Evolutionary conservation across 1,140 invertebrate genomes (phyloP), one percentile per base, ranked within the genome.

Genomic region (Trialeurodes vaporariorum): DNA sequence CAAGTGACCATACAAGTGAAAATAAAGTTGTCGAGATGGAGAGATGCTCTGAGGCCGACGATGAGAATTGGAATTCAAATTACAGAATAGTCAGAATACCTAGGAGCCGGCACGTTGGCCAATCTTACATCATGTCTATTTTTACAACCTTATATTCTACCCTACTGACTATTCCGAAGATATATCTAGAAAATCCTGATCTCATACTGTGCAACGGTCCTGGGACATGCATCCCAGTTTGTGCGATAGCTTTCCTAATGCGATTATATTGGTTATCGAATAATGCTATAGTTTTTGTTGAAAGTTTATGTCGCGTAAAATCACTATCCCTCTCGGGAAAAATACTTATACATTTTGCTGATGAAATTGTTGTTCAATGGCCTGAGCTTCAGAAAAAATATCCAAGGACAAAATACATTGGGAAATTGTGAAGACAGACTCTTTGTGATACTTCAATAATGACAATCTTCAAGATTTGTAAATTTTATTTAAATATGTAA

Each of bases 291-390:
- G 82, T 98, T 27, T 98, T 94, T 79, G 81, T 98, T 62, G 96
- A 98, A 80, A 98, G 94, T 77, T 87, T 96, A 72, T 98, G 96
- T 75, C 83, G 96, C 73, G 94, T 97, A 0, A 85, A 90, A 74
- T 88, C 85, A 24, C 79, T 98, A 13, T 98, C 96, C 2, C 76
- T 98, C 11, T 89, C 88, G 71, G 96, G 93, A 2, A 89, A 89
- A 79, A 89, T 98, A 70, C 79, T 98, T 23, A 86, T 91, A 74
- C 87, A 85, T 71, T 77, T 96, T 75, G 87, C 86, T 59, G 91
- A 98, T 81, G 79, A 90, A 73, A 83, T 97, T 76, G 79, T 98
- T 71, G 93, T 98, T 1, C 95, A 97, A 75, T 98, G 96, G 95
- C 87, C 87, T 25, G 76, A 85, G 59, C 74, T 93, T 27, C 77